Evolutionary conservation across 2,113 vertebrate species (phyloP).

Genomic region (Machaerirhynchus nigripectus): DNA sequence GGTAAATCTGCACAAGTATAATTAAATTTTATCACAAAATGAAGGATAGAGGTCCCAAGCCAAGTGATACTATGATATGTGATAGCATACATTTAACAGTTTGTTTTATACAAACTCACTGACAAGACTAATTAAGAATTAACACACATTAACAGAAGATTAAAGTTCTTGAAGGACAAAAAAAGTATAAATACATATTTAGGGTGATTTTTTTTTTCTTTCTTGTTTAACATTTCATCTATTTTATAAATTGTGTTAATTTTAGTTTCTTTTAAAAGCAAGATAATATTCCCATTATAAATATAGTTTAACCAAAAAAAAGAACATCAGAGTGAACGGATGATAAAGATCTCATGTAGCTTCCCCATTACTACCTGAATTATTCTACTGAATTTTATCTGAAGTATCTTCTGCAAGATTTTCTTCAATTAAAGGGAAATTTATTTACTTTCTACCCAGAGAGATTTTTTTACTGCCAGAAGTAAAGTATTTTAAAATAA

Average conservation of each 20-base stretch:
- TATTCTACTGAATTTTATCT: conserved; percentile 2
- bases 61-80: neutral
- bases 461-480: neutral
- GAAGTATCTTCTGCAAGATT: neutral
- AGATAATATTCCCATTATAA: neutral
- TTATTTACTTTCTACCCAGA: neutral
- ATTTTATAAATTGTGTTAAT: neutral
- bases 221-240: neutral
- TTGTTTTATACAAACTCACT: neutral
- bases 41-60: neutral
- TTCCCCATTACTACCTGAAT: neutral
- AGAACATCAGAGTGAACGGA: neutral
- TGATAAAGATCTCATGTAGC: neutral
- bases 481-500: neutral
- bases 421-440: neutral
- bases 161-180: neutral
- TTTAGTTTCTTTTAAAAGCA: neutral
- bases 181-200: neutral
- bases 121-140: neutral
- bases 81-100: neutral
- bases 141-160: neutral
- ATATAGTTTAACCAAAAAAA: neutral
- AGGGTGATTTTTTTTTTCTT: neutral
- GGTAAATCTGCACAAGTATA: neutral
- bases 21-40: neutral